These are phyloP conservation scores for Misgurnus anguillicaudatus DNA, from an alignment of 2,113 vertebrate species.

Conservation along the genomic window DNA sequence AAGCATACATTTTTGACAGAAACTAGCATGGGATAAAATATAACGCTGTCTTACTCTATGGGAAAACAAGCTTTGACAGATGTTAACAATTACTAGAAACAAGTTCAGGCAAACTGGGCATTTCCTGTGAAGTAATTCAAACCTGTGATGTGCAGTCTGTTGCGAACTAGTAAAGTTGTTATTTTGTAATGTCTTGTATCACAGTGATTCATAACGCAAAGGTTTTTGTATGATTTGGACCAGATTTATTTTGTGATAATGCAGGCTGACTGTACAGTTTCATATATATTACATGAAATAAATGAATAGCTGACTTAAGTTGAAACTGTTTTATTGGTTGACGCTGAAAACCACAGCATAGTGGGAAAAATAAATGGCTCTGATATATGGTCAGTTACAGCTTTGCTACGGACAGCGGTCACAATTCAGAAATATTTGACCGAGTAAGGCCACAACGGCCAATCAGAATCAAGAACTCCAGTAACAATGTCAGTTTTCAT, in stretches of 20 bases:
- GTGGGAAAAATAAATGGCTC: too few relatives aligned
- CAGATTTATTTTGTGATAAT: too few relatives aligned
- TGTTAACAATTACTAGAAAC: conserved; percentile 63
- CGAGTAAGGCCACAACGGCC: too few relatives aligned
- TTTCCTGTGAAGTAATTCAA: conserved; percentile 1
- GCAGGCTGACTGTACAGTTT: too few relatives aligned
- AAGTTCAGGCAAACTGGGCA: conserved; percentile 48
- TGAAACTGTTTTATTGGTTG: too few relatives aligned
- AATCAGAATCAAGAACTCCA: neutral
- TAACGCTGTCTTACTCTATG: neutral
- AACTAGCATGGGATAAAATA: neutral
- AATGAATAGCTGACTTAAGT: too few relatives aligned
- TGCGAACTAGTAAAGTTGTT: neutral
- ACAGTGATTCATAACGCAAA: neutral
- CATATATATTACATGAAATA: too few relatives aligned
- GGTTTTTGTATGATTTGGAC: neutral
- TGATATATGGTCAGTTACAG: too few relatives aligned
- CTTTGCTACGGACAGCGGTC: too few relatives aligned
- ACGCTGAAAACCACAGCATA: too few relatives aligned
- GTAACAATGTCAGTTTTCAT: conserved; percentile 5
- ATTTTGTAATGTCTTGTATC: too few relatives aligned
- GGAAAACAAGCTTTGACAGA: conserved; percentile 55
- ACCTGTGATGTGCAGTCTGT: neutral
- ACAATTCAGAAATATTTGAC: neutral
- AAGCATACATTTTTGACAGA: conserved; percentile 4